A percentile compares a stretch with the other conserved stretches of the same genome.
Evolutionary conservation across 53 echinoderm and acorn worm species (phyloP).

Genomic region (Antedon mediterranea): DNA sequence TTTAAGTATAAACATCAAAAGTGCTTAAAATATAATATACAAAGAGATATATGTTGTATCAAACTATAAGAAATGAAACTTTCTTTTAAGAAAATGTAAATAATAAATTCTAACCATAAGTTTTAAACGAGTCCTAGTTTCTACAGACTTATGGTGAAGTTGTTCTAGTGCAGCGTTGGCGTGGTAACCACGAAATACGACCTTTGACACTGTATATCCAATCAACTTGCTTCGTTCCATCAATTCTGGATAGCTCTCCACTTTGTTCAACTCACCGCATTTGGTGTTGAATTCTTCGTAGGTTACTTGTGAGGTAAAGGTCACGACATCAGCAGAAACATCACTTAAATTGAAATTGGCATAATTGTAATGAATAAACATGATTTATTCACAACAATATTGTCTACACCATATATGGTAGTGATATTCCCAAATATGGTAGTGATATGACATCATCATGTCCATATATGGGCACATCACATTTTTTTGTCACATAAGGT

Average conservation of each 20-base stretch:
- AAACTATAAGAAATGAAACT: too few relatives aligned
- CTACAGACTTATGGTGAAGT: neutral
- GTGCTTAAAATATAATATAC: too few relatives aligned
- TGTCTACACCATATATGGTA: too few relatives aligned
- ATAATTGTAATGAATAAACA: neutral
- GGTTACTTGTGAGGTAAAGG: constrained; percentile 1
- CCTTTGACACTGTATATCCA: constrained; percentile 5
- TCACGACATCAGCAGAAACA: neutral
- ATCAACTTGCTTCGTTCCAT: constrained; percentile 3
- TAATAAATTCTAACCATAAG: neutral
- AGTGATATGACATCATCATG: too few relatives aligned
- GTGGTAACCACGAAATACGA: constrained; percentile 12
- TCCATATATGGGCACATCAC: too few relatives aligned
- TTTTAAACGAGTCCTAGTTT: constrained; percentile 5
- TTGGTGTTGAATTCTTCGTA: constrained; percentile 6
- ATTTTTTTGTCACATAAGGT: too few relatives aligned
- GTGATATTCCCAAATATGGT: too few relatives aligned
- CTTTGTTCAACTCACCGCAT: neutral
- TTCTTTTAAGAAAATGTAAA: too few relatives aligned
- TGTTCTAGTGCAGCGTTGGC: neutral
- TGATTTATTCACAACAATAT: too few relatives aligned
- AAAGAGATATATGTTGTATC: too few relatives aligned
- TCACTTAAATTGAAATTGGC: neutral
- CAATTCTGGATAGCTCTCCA: neutral
- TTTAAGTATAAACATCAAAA: too few relatives aligned